Conservation (phyloP, 2,797 vertebrate genomes). For the Alosa sapidissima region DNA sequence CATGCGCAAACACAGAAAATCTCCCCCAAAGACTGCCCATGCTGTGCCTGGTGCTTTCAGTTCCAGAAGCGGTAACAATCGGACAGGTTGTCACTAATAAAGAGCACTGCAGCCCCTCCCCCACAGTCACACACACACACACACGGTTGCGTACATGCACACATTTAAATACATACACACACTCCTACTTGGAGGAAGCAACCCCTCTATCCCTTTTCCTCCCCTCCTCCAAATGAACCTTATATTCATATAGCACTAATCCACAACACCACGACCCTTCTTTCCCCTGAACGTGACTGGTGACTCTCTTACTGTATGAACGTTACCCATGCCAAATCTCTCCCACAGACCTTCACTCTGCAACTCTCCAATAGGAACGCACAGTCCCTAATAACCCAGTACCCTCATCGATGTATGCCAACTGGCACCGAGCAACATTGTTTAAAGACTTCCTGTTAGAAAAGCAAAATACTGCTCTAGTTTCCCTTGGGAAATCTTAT, state of each 20-base stretch:
- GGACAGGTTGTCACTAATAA: constrained; percentile 5
- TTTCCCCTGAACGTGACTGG: not conserved
- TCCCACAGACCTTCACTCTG: not conserved
- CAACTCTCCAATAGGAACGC: not conserved
- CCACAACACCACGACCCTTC: not conserved
- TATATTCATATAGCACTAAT: constrained; percentile 16
- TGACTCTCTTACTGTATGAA: constrained; percentile 6
- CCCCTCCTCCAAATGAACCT: not conserved
- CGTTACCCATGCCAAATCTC: constrained; percentile 2
- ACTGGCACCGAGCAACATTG: not conserved
- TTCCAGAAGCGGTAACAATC: not conserved
- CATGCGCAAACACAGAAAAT: not conserved
- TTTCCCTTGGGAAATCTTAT: not conserved
- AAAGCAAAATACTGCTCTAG: constrained; percentile 3
- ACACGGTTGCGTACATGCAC: not conserved
- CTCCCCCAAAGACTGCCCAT: not conserved
- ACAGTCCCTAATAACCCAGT: not conserved
- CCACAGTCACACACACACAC: not conserved
- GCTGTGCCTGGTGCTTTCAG: constrained; percentile 3
- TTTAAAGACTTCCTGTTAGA: constrained; percentile 13
- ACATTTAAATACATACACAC: not conserved
- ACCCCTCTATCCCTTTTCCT: not conserved
- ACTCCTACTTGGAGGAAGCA: not conserved
- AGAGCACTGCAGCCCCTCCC: not conserved
- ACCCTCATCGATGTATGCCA: not conserved